phyloP scores from a whole-genome alignment of 2,888 invertebrate species.

The Tachina grossa region DNA sequence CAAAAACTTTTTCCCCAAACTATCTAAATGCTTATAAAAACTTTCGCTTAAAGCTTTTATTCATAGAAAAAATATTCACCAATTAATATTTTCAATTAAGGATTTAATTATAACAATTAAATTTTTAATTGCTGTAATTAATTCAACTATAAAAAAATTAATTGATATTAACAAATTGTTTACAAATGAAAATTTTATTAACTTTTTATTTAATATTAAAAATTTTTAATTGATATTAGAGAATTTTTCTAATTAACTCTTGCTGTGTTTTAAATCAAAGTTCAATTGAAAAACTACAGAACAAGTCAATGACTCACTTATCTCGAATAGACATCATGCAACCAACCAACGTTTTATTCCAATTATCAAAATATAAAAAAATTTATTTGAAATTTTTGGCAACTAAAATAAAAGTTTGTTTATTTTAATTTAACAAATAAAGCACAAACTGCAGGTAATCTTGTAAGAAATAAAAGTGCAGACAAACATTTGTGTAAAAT shows the following conservation, averaged over 20 bases:
- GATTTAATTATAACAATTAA: too few species aligned
- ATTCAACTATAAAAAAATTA: too few species aligned
- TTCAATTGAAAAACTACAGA: constrained; percentile 15
- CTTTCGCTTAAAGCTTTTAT: too few species aligned
- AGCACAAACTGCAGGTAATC: constrained; percentile 66
- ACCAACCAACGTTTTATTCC: constrained; percentile 25
- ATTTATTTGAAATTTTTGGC: constrained; percentile 65
- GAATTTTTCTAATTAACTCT: neutral
- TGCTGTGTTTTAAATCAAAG: neutral
- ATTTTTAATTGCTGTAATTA: too few species aligned
- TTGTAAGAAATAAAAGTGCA: constrained; percentile 46
- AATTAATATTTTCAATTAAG: too few species aligned
- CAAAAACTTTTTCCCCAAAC: too few species aligned
- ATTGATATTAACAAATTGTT: too few species aligned
- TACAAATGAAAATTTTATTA: too few species aligned
- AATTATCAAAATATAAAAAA: constrained; percentile 59
- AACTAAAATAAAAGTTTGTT: constrained; percentile 54
- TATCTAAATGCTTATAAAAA: too few species aligned
- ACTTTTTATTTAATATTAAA: neutral
- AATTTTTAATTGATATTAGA: neutral
- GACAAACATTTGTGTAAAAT: constrained; percentile 36
- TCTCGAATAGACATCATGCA: constrained; percentile 40
- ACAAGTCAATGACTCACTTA: constrained; percentile 51
- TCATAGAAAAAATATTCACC: too few species aligned
- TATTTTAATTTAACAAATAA: constrained; percentile 67